Evolutionary conservation across 2,113 vertebrate genomes (phyloP).

Genomic region (Triplophysa rosa): DNA sequence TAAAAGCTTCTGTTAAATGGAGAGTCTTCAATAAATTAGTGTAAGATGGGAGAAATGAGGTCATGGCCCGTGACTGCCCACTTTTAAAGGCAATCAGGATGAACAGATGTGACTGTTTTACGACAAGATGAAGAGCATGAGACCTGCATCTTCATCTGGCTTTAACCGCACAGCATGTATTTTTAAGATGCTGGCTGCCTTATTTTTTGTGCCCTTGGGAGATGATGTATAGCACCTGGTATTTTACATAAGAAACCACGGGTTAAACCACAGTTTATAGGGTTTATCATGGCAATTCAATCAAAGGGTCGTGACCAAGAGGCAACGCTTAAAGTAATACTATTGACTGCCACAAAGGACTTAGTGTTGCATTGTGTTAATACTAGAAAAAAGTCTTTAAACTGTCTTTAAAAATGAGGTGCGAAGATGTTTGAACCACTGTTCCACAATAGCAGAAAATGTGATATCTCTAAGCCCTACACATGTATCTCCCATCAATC

Average conservation of each 20-base stretch:
- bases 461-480: not conserved
- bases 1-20: conserved; percentile 19
- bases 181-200: not conserved
- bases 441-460: no score
- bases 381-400: not conserved
- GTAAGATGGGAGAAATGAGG: not conserved
- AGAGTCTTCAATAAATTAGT: conserved; percentile 34
- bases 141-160: not conserved
- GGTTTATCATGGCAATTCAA: no score
- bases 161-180: not conserved
- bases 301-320: not conserved
- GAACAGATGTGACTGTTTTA: conserved; percentile 22
- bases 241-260: not conserved
- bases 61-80: conserved; percentile 8
- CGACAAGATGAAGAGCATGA: not conserved
- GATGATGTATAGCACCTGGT: not conserved
- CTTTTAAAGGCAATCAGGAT: conserved; percentile 20
- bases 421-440: no score
- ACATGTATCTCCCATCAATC: no score
- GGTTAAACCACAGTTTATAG: not conserved
- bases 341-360: not conserved
- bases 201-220: not conserved
- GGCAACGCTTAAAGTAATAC: not conserved
- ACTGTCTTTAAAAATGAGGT: no score
- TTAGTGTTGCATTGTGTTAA: not conserved